A percentile compares a stretch with the other conserved stretches of the same genome.
These are phyloP conservation scores for Rachycentron canadum DNA, from an alignment of 2,797 vertebrate genomes.

Conservation along the genomic window DNA sequence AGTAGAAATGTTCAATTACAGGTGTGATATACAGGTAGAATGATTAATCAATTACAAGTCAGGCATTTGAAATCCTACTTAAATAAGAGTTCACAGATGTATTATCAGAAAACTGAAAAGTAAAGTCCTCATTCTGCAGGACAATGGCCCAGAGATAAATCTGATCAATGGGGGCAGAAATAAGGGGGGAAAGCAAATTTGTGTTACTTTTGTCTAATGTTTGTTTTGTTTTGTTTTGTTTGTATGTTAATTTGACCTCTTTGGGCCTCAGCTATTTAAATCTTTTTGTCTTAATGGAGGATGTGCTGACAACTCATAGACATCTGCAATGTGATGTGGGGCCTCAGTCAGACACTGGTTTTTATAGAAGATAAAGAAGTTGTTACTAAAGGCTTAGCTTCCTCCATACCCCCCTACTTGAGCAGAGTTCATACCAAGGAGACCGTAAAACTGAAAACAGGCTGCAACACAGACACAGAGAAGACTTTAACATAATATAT, in stretches of 20 bases:
- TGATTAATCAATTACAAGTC: too few species aligned
- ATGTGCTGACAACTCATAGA: background rate
- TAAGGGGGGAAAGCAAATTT: too few species aligned
- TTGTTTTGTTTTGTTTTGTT: too few species aligned
- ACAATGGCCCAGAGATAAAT: too few species aligned
- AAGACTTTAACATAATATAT: too few species aligned
- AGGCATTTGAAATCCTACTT: background rate
- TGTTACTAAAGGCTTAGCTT: constrained; percentile 39
- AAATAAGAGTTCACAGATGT: background rate
- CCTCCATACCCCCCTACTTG: constrained; percentile 13
- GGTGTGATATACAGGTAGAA: too few species aligned
- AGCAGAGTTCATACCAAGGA: background rate
- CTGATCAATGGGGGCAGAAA: too few species aligned
- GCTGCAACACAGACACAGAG: background rate
- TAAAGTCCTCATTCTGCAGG: too few species aligned
- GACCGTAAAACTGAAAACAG: constrained; percentile 4
- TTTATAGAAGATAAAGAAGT: constrained; percentile 10
- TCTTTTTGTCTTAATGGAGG: background rate
- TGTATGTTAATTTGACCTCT: too few species aligned
- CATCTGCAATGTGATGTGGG: too few species aligned
- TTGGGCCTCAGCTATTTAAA: too few species aligned
- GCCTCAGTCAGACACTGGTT: background rate
- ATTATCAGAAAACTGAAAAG: background rate
- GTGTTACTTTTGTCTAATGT: background rate
- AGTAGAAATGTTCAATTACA: background rate